phyloP scores from a whole-genome alignment of 2,797 vertebrate genomes.

The Cryptoprocta ferox region DNA sequence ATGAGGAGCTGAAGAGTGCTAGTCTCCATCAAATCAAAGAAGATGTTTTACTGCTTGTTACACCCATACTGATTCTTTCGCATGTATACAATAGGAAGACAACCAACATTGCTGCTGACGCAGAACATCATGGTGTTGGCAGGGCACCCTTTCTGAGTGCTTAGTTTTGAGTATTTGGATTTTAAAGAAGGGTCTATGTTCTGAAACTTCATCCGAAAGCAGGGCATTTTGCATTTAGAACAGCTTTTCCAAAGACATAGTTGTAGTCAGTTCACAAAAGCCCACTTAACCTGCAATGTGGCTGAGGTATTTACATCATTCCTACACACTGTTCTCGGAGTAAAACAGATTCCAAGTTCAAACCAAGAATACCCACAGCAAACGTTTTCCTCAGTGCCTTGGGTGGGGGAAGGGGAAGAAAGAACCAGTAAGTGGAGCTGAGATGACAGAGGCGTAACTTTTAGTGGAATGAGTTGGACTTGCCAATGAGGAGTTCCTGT shows the following conservation, averaged over 20 bases:
- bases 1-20: neutral
- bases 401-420: neutral
- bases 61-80: neutral
- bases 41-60: neutral
- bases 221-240: slow-evolving; percentile 51
- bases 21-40: neutral
- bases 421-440: neutral
- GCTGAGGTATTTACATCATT: neutral
- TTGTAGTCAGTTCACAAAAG: slow-evolving; percentile 45
- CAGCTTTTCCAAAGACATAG: slow-evolving; percentile 42
- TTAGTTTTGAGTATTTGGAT: neutral
- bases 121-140: neutral
- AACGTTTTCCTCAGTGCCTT: neutral
- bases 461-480: neutral
- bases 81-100: neutral
- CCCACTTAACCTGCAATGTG: slow-evolving; percentile 43
- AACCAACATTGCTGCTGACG: neutral
- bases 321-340: neutral
- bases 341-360: neutral
- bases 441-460: neutral
- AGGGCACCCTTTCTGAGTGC: neutral
- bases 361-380: neutral
- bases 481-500: neutral
- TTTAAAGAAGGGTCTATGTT: slow-evolving; percentile 33
- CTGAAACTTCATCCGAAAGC: slow-evolving; percentile 40